Evolutionary conservation across 2,888 invertebrate species (phyloP).

Genomic region (Hypselothyrea guttata): DNA sequence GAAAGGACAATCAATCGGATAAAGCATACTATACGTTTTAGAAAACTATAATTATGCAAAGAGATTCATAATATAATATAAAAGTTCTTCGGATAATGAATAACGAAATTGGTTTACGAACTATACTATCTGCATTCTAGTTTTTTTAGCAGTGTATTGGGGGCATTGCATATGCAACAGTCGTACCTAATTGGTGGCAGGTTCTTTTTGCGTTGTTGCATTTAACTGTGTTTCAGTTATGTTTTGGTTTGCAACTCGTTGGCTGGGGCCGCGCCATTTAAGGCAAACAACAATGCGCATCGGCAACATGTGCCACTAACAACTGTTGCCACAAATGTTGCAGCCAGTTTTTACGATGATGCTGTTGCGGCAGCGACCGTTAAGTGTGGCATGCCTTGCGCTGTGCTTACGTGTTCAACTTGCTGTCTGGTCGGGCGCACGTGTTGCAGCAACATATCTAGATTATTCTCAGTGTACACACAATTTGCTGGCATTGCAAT

Average conservation of each 20-base stretch:
- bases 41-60: too few species aligned
- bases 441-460: constrained; percentile 21
- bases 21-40: too few species aligned
- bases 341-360: constrained; percentile 42
- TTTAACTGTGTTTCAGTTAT: constrained; percentile 4
- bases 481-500: constrained; percentile 20
- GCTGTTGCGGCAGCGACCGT: constrained; percentile 23
- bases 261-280: constrained; percentile 12
- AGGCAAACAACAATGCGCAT: constrained; percentile 36
- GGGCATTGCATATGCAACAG: constrained; percentile 14
- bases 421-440: constrained; percentile 18
- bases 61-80: too few species aligned
- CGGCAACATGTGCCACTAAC: constrained; percentile 62
- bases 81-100: too few species aligned
- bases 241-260: constrained; percentile 17
- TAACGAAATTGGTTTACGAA: too few species aligned
- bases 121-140: too few species aligned
- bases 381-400: constrained; percentile 18
- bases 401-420: constrained; percentile 11
- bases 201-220: constrained; percentile 2
- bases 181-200: constrained; percentile 20
- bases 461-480: neutral
- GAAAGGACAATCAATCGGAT: too few species aligned
- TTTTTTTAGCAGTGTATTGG: neutral
- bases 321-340: constrained; percentile 50